Percentiles rank a stretch among this genome's conserved stretches.
Conservation (phyloP, 2,113 vertebrate species). For the Proteles cristata region DNA sequence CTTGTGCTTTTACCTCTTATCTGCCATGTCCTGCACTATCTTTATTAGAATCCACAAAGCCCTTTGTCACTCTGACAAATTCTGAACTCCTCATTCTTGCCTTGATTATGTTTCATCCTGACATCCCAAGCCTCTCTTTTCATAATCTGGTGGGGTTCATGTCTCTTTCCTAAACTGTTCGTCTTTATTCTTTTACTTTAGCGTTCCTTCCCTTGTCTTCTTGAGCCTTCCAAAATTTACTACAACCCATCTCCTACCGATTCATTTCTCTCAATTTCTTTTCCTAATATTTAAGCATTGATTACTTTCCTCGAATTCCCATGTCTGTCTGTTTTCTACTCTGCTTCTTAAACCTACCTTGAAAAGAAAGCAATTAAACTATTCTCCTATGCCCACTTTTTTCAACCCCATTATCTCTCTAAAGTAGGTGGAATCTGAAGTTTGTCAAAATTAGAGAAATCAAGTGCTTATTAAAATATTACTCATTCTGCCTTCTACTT, state of each 20-base stretch:
- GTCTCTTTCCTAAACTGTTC: background rate
- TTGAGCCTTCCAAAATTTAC: background rate
- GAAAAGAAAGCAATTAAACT: background rate
- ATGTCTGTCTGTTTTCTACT: background rate
- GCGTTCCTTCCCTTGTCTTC: background rate
- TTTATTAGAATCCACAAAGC: background rate
- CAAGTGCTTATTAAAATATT: background rate
- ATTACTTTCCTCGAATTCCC: background rate
- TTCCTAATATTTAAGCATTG: background rate
- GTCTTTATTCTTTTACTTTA: slow-evolving; percentile 21
- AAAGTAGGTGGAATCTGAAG: background rate
- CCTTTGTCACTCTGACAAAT: background rate
- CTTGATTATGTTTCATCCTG: slow-evolving; percentile 21
- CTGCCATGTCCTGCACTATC: background rate
- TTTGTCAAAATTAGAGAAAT: background rate
- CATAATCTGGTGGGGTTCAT: background rate
- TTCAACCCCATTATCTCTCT: background rate
- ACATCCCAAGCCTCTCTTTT: background rate
- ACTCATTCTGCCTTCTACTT: background rate
- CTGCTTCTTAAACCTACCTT: background rate
- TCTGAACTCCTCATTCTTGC: background rate
- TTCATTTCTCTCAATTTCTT: background rate
- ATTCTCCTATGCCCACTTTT: background rate
- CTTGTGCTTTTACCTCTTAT: background rate
- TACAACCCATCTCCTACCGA: background rate